Evolutionary conservation across 2,888 invertebrate species (phyloP), one percentile per base, ranked within the genome.

Genomic region (Dioctria rufipes): DNA sequence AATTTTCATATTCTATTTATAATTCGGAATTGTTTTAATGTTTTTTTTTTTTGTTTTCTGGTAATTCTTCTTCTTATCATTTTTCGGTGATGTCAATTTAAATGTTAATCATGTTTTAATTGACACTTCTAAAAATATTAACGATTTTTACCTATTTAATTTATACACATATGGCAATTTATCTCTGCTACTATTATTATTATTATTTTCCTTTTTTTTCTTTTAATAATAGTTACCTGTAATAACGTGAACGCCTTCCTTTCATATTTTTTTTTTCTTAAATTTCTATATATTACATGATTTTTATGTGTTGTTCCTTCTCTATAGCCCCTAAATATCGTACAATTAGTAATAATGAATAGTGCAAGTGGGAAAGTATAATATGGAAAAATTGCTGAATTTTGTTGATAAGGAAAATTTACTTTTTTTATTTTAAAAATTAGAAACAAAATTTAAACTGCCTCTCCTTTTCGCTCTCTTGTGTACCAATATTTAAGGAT

Each of bases 131-230:
- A 73, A 73, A 25, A 25, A 25, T 25, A 42, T 73, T 73, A 73
- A 73, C 73, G 49, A 40, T 51, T 71, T 54, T 73, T 73, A 73
- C 42, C 73, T 73, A 25, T 25, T 25, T 25, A 73, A 58, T 73
- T 73, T 73, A 73, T 73, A 73, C 73, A 73, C 73, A 73, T 73
- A 73, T 42, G 58, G 73, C 73, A 73, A 73, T 73, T 73, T 73
- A 73, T 58, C 54, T 73, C 58, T 73, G 73, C 73, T 73, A 73
- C 39, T 58, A 73, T 37, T 51, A 25, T 25, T 25, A 25, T 25
- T 25, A 25, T 25, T 25, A 25, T 25, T 25, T 25, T 25, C 25
- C 25, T 71, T 49, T 69, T 51, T n/a, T 13, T 49, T 69, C 37
- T n/a, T 13, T 51, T 73, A 73, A 58, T 51, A 51, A 69, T 69